A percentile compares a stretch with the other conserved stretches of the same genome.
Evolutionary conservation across 2,888 invertebrate species (phyloP).

Genomic region (Cheilosia vulpina): DNA sequence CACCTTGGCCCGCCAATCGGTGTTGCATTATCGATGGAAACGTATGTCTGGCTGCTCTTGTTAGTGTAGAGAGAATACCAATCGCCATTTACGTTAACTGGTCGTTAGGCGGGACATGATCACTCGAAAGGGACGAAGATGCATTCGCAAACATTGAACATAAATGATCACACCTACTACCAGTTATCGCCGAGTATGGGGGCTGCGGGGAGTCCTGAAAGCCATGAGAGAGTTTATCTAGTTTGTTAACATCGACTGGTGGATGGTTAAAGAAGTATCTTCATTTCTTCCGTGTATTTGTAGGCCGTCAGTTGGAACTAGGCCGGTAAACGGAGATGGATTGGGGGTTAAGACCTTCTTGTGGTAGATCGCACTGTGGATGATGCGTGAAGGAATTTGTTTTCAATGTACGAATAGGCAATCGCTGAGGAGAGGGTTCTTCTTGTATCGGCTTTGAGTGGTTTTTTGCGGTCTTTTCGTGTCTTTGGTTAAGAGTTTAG

Average conservation of each 20-base stretch:
- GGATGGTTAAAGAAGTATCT: constrained; percentile 11
- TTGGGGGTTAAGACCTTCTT: constrained; percentile 32
- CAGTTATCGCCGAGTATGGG: background rate
- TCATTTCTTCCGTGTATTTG: constrained; percentile 50
- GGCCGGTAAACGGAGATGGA: constrained; percentile 23
- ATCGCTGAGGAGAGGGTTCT: too few relatives aligned
- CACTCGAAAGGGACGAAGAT: constrained; percentile 46
- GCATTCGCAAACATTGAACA: constrained; percentile 52
- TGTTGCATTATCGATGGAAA: constrained; percentile 64
- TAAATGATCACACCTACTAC: constrained; percentile 71
- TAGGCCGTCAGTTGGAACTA: constrained; percentile 45
- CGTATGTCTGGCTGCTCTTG: constrained; percentile 31
- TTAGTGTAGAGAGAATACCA: constrained; percentile 27
- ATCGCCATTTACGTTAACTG: constrained; percentile 56
- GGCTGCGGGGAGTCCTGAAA: background rate
- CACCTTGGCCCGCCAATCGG: constrained; percentile 46
- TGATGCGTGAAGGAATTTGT: constrained; percentile 22
- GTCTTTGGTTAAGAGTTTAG: too few relatives aligned
- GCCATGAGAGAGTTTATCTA: background rate
- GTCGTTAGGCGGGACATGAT: constrained; percentile 52
- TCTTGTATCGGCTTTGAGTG: background rate
- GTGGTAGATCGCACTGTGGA: background rate
- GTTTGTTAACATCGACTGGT: constrained; percentile 53
- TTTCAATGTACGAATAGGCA: constrained; percentile 7
- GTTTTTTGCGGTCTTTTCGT: background rate